Evolutionary conservation across 2,888 invertebrate species (phyloP).

Genomic region (Masnerella sp.): DNA sequence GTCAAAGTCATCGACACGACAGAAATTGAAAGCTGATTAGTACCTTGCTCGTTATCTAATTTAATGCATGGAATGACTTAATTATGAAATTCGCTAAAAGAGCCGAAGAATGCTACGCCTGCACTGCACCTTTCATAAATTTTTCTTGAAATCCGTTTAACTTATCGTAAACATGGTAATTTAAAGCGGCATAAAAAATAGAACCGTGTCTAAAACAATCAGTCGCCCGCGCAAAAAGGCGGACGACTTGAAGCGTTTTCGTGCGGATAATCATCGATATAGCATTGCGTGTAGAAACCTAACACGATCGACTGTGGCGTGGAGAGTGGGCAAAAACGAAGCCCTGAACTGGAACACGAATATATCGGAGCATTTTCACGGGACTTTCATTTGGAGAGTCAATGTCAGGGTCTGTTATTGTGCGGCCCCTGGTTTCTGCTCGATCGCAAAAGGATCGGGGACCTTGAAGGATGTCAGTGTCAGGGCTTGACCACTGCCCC

Average conservation of each 20-base stretch:
- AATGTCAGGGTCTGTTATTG: constrained; percentile 58
- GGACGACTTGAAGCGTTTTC: constrained; percentile 12
- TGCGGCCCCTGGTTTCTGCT: constrained; percentile 44
- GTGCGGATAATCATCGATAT: constrained; percentile 39
- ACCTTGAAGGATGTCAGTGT: constrained; percentile 75
- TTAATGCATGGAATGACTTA: constrained; percentile 38
- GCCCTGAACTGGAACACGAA: constrained; percentile 48
- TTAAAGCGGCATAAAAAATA: constrained; percentile 2
- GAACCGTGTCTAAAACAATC: constrained; percentile 19
- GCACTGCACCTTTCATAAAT: constrained; percentile 7
- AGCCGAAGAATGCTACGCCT: constrained; percentile 8
- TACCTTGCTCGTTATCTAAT: constrained; percentile 40
- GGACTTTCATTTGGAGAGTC: constrained; percentile 53
- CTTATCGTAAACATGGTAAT: constrained; percentile 11
- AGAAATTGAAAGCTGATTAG: constrained; percentile 44
- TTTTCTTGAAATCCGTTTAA: constrained; percentile 16
- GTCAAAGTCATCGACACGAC: constrained; percentile 18
- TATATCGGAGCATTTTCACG: constrained; percentile 49
- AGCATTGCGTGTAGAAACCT: constrained; percentile 34
- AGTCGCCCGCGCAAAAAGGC: constrained; percentile 3
- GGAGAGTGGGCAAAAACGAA: constrained; percentile 47
- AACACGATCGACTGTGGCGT: constrained; percentile 37
- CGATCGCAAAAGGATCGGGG: constrained; percentile 57
- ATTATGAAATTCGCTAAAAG: constrained; percentile 16
- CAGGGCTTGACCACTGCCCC: constrained; percentile 67